These are phyloP conservation scores for Ommatoiulus sabulosus DNA, from an alignment of 2,888 invertebrate species.

Conservation along the genomic window DNA sequence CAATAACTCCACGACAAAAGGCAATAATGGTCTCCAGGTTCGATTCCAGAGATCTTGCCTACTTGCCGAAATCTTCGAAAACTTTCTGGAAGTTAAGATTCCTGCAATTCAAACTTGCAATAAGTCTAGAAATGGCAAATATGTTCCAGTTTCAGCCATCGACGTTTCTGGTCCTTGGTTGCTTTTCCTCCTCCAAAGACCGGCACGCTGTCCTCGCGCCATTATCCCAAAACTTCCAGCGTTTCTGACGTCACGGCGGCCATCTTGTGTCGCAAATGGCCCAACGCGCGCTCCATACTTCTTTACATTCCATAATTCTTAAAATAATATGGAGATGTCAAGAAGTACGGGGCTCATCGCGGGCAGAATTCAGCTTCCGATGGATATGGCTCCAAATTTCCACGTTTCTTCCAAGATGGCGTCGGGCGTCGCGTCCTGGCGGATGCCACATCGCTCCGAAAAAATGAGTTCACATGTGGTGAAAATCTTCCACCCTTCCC, in stretches of 20 bases:
- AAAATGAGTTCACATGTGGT: slow-evolving; percentile 18
- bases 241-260: background rate
- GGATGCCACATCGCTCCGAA: background rate
- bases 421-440: background rate
- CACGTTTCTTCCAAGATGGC: background rate
- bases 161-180: background rate
- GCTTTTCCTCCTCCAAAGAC: background rate
- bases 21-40: no score
- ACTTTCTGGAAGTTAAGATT: no score
- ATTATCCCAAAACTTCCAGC: no score
- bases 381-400: background rate
- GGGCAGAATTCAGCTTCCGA: background rate
- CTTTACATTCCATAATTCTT: slow-evolving; percentile 22
- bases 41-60: no score
- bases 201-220: background rate
- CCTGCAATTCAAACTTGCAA: no score
- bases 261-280: background rate
- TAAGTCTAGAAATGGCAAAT: no score
- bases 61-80: no score
- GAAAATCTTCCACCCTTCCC: background rate
- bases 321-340: slow-evolving; percentile 18
- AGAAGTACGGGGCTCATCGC: slow-evolving; percentile 14
- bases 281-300: slow-evolving; percentile 14
- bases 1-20: no score
- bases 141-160: background rate